Evolutionary conservation across 2,113 vertebrate genomes (phyloP).

Genomic region (Rhegmatorhina hoffmannsi): DNA sequence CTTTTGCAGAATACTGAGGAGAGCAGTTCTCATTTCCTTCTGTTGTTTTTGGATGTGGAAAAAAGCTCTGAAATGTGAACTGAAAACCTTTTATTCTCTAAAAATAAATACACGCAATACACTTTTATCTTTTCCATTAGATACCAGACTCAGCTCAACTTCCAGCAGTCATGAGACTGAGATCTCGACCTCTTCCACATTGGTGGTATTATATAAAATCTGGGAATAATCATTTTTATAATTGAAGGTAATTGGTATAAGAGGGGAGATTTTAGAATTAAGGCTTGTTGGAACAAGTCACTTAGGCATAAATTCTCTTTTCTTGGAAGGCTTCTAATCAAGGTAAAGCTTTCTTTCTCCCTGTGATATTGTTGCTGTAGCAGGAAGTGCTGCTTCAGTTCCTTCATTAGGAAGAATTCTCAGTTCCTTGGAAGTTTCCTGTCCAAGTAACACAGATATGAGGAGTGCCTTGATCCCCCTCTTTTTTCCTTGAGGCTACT

Average conservation of each 20-base stretch:
- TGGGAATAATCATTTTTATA: constrained; percentile 8
- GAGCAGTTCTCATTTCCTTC: background rate
- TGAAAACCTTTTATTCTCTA: constrained; percentile 5
- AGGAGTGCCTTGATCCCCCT: background rate
- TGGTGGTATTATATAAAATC: background rate
- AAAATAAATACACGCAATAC: constrained; percentile 27
- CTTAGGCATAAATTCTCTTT: background rate
- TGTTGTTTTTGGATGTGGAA: constrained; percentile 52
- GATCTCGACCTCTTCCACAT: background rate
- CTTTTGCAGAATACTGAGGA: constrained; percentile 10
- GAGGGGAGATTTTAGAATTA: background rate
- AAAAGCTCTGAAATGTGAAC: constrained; percentile 42
- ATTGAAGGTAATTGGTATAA: background rate
- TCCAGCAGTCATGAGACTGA: constrained; percentile 7
- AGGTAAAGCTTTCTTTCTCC: background rate
- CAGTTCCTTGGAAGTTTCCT: background rate
- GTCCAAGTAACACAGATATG: background rate
- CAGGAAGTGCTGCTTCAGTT: background rate
- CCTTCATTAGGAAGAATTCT: background rate
- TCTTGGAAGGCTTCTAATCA: background rate
- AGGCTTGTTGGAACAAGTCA: background rate
- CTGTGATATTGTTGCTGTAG: background rate
- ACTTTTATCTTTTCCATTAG: constrained; percentile 32
- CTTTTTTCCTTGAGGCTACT: background rate
- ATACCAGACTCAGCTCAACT: background rate